Evolutionary conservation across 92 coral and sea anemone species (phyloP), one percentile per base, ranked within the genome.

Genomic region (Siderastrea radians): DNA sequence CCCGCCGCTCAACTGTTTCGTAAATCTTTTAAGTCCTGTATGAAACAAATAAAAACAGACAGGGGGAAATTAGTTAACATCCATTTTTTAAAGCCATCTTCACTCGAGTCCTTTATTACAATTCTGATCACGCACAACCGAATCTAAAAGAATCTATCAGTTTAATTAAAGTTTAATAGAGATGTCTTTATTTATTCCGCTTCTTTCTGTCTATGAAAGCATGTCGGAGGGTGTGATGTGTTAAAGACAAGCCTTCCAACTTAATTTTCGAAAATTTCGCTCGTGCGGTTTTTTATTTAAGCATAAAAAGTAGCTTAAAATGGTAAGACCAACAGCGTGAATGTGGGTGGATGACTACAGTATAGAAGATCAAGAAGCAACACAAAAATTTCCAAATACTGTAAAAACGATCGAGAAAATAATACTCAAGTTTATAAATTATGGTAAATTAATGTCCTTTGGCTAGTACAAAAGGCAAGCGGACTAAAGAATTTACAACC

Each of bases 381-480:
- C 38, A 2, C 66, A 61, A 6, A 61, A 61, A 61, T 61, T 61
- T 6, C 16, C 16, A 61, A 13, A 13, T 61, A 61, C 12, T 9
- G 48, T 67, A n/a, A 8, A 9, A 9, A 8, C 6, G 38, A 65
- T 13, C 16, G 14, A 69, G 47, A 46, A 69, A 3, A 68, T 43
- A 12, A 1, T 12, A 0, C 16, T 13, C 15, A 11, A 47, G n/a
- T n/a, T 72, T 51, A 6, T 15, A 63, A 19, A 49, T 47, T 67
- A 13, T 63, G 60, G 67, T 11, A 50, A 79, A 17, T 53, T 53
- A 49, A 12, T 66, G 57, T 80, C 48, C 17, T 65, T 26, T 38
- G 2, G 59, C 51, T 49, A 3, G 38, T n/a, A 79, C 72, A 80
- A 80, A 80, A 67, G 84, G 84, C 84, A 80, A 80, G 75, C 75